These are phyloP conservation scores for Leucophenga maculata DNA, from an alignment of 2,888 invertebrate species.

Conservation along the genomic window DNA sequence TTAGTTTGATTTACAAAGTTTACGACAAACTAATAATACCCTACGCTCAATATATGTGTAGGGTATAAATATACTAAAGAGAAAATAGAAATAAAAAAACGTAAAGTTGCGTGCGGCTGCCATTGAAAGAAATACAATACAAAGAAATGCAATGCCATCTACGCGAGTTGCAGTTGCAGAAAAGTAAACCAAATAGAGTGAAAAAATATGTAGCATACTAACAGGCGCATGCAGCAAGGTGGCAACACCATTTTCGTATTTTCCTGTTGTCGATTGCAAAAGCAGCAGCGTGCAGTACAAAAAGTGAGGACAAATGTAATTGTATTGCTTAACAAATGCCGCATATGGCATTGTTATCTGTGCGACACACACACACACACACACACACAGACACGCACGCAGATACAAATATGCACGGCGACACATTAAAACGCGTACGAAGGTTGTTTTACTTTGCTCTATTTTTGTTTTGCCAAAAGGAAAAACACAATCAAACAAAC, in stretches of 20 bases:
- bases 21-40: too few species aligned
- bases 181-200: background rate
- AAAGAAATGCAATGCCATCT: background rate
- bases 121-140: background rate
- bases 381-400: background rate
- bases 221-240: too few species aligned
- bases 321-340: constrained; percentile 24
- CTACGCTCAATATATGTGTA: too few species aligned
- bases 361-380: background rate
- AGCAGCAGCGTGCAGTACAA: too few species aligned
- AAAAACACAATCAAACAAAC: background rate
- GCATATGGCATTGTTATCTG: constrained; percentile 14
- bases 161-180: too few species aligned
- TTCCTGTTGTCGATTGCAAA: background rate
- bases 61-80: background rate
- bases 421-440: constrained; percentile 1
- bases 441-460: constrained; percentile 3
- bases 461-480: background rate
- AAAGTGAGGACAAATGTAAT: constrained; percentile 3
- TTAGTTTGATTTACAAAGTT: too few species aligned
- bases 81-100: background rate
- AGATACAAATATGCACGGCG: background rate
- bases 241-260: too few species aligned
- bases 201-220: background rate
- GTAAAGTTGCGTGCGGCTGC: constrained; percentile 1